These are phyloP conservation scores for Daphoenositta chrysoptera DNA, from an alignment of 2,113 vertebrate genomes.

Conservation along the genomic window DNA sequence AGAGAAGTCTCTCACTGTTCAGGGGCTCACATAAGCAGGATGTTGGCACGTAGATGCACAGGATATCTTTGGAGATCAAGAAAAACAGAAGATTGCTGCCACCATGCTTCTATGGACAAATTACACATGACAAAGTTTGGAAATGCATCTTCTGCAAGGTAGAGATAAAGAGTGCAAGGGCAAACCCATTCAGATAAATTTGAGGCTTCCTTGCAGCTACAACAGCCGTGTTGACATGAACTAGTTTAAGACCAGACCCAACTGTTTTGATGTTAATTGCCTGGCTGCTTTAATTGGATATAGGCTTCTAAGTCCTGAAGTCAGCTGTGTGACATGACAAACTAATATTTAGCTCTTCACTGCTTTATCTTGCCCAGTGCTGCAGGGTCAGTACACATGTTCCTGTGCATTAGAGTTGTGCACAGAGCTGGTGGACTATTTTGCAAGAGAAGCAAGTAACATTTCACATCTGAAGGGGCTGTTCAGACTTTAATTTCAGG, in stretches of 20 bases:
- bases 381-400: not conserved
- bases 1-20: not conserved
- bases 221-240: not conserved
- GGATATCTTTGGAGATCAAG: not conserved
- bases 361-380: not conserved
- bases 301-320: not conserved
- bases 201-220: not conserved
- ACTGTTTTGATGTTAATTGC: not conserved
- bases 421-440: not conserved
- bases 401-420: not conserved
- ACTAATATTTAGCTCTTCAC: not conserved
- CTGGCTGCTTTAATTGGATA: slow-evolving; percentile 2
- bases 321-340: not conserved
- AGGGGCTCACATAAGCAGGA: not conserved
- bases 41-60: not conserved
- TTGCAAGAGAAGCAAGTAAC: not conserved
- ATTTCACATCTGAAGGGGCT: not conserved
- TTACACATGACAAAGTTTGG: not conserved
- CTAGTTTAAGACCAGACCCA: not conserved
- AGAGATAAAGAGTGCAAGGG: not conserved
- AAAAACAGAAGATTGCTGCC: not conserved
- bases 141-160: not conserved
- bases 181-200: not conserved
- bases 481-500: not conserved
- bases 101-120: not conserved